Evolutionary conservation across 2,113 vertebrate genomes (phyloP).

Genomic region (Toxotes chatareus): DNA sequence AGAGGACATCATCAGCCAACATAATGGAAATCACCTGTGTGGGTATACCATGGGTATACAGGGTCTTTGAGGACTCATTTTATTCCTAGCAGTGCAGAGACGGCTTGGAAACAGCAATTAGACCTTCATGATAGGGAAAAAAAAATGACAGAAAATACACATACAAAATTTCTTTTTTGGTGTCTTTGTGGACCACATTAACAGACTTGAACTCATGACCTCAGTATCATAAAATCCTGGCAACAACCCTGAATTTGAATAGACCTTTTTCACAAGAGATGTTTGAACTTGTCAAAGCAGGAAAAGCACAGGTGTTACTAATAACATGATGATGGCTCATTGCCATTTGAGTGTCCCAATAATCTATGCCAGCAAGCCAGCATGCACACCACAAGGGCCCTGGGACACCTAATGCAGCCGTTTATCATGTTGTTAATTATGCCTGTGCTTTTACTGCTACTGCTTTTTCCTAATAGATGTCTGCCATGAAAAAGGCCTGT

Average conservation of each 20-base stretch:
- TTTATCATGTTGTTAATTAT: conserved; percentile 33
- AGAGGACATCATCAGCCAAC: not conserved
- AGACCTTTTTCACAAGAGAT: not conserved
- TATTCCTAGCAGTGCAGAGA: not conserved
- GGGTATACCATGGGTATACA: not conserved
- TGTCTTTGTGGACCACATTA: not conserved
- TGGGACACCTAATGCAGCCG: not conserved
- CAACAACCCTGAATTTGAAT: not conserved
- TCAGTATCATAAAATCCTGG: not conserved
- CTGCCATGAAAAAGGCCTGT: not conserved
- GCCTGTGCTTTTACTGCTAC: not conserved
- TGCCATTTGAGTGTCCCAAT: conserved; percentile 6
- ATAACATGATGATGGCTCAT: not conserved
- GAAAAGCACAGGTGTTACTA: not conserved
- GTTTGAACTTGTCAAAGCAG: not conserved
- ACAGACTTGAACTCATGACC: not conserved
- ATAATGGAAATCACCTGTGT: not conserved
- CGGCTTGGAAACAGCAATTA: not conserved
- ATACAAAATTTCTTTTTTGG: not conserved
- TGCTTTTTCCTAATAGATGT: not conserved
- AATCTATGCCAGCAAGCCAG: conserved; percentile 2
- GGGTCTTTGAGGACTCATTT: not conserved
- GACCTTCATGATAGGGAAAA: not conserved
- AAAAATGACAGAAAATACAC: not conserved
- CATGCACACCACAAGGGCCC: not conserved